Percentiles rank a stretch among this genome's conserved stretches.
Conservation (phyloP, 2,797 vertebrate species). For the Pogonophryne albipinna region DNA sequence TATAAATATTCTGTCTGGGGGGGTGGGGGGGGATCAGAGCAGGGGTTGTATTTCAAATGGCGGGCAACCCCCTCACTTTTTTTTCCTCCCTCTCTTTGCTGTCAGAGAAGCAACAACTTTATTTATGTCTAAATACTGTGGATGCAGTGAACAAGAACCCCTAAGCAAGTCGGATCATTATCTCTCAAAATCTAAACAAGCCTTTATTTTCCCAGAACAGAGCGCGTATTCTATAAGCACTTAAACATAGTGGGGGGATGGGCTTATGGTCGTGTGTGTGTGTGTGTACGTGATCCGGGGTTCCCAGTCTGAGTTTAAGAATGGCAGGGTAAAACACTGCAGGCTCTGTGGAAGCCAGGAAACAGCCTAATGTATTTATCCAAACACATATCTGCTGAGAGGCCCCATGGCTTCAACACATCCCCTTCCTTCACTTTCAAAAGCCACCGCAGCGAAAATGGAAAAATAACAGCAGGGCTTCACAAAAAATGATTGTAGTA, state of each 20-base stretch:
- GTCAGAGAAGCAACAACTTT: constrained; percentile 71
- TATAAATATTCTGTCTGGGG: constrained; percentile 70
- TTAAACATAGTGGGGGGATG: constrained; percentile 63
- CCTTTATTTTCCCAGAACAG: constrained; percentile 82
- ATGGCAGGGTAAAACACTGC: constrained; percentile 78
- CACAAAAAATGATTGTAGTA: not conserved
- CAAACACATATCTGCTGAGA: constrained; percentile 79
- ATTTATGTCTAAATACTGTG: constrained; percentile 70
- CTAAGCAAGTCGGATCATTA: constrained; percentile 78
- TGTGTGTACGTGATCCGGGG: constrained; percentile 34
- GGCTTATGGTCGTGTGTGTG: constrained; percentile 37
- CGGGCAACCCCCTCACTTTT: constrained; percentile 19
- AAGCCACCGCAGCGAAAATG: not conserved
- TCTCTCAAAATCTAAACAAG: constrained; percentile 84
- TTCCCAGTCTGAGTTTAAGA: constrained; percentile 75
- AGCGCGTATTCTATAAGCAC: constrained; percentile 79
- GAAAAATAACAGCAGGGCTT: not conserved
- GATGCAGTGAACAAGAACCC: constrained; percentile 58
- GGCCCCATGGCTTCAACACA: constrained; percentile 61
- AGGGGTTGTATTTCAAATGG: constrained; percentile 78
- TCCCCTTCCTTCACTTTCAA: constrained; percentile 48
- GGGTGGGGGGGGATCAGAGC: constrained; percentile 46
- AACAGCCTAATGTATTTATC: constrained; percentile 83
- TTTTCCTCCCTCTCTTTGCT: constrained; percentile 28
- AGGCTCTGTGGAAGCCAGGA: constrained; percentile 81